These are phyloP conservation scores for Gorsachius magnificus DNA, from an alignment of 2,797 vertebrate species.

Conservation along the genomic window DNA sequence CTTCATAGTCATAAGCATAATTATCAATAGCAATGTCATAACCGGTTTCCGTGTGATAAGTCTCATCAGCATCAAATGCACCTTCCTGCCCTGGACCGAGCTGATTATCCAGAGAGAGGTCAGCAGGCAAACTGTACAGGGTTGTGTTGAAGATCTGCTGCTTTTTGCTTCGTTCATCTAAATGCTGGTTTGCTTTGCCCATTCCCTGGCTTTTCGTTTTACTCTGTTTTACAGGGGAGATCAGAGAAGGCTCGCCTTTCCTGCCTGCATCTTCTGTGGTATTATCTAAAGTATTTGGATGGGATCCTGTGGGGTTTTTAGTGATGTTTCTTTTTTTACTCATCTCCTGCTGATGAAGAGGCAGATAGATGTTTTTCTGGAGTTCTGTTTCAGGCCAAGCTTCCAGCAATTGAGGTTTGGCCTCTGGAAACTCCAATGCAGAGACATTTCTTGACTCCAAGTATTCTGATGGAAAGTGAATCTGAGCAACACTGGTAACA, in stretches of 20 bases:
- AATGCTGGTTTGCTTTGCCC: constrained; percentile 42
- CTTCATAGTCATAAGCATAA: constrained; percentile 90
- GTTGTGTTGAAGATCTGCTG: constrained; percentile 78
- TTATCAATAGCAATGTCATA: constrained; percentile 81
- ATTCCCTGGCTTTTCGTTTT: constrained; percentile 70
- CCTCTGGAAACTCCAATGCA: neutral
- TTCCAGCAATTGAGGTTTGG: constrained; percentile 14
- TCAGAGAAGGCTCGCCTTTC: constrained; percentile 36
- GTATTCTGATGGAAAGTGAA: constrained; percentile 8
- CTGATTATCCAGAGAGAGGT: constrained; percentile 68
- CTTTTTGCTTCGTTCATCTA: constrained; percentile 67
- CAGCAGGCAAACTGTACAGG: constrained; percentile 73
- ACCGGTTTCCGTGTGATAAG: constrained; percentile 70
- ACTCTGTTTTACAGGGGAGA: constrained; percentile 66
- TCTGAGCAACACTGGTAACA: neutral
- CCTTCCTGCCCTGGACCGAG: constrained; percentile 76
- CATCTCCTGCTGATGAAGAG: neutral
- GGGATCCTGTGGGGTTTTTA: neutral
- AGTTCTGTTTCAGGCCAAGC: neutral
- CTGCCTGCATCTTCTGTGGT: constrained; percentile 64
- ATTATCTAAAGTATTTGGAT: constrained; percentile 58
- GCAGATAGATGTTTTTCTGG: neutral
- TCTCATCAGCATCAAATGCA: constrained; percentile 45
- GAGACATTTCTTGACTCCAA: constrained; percentile 51
- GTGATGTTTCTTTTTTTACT: constrained; percentile 32